Percentiles rank a stretch among this genome's conserved stretches.
Conservation (phyloP, 2,113 vertebrate genomes). For the Entelurus aequoreus region DNA sequence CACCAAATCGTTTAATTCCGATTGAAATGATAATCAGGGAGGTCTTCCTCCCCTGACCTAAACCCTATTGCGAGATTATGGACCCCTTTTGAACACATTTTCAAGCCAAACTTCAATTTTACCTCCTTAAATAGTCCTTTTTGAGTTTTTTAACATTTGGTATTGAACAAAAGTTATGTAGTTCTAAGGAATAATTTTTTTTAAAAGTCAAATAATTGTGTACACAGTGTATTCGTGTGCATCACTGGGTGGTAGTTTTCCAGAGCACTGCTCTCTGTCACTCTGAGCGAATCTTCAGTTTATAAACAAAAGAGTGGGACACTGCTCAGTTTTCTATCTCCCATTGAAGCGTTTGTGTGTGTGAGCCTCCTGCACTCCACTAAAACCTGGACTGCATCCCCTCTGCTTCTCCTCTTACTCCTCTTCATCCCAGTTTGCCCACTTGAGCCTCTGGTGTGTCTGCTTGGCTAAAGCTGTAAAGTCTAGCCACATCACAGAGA, state of each 20-base stretch:
- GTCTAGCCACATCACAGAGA: constrained; percentile 43
- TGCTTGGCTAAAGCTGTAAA: constrained; percentile 5
- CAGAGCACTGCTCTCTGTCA: constrained; percentile 62
- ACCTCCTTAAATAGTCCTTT: no score
- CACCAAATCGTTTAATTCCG: no score
- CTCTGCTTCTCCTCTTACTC: not conserved
- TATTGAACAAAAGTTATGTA: no score
- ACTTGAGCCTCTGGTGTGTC: constrained; percentile 22
- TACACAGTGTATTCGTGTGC: not conserved
- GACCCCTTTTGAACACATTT: no score
- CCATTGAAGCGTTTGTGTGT: constrained; percentile 15
- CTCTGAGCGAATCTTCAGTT: constrained; percentile 41
- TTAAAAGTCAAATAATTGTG: not conserved
- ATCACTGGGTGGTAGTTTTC: constrained; percentile 21
- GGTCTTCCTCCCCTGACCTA: no score
- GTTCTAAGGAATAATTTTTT: no score
- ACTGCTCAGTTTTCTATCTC: constrained; percentile 41
- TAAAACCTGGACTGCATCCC: constrained; percentile 32
- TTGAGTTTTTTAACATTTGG: no score
- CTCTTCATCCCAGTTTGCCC: constrained; percentile 1
- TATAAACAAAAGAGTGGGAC: constrained; percentile 53
- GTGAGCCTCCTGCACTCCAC: constrained; percentile 16
- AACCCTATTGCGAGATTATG: no score
- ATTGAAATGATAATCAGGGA: no score
- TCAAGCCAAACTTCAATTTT: no score